These are phyloP conservation scores for human (Homo sapiens) DNA, from an alignment of 2,113 vertebrate species.

Conservation along the genomic window DNA sequence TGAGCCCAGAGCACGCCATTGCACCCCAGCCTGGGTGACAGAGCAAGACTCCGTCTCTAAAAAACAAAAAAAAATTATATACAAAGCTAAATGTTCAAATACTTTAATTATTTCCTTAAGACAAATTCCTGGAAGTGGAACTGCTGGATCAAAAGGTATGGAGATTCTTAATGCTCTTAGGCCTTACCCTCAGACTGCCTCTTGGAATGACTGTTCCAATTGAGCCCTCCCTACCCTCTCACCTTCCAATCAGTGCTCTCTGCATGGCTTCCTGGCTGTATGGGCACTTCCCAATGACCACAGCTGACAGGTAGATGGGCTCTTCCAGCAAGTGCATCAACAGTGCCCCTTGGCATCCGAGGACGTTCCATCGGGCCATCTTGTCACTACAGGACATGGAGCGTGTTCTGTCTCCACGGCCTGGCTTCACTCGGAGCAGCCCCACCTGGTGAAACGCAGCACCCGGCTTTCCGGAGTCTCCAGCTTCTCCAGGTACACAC, in stretches of 20 bases:
- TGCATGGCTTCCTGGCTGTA: conserved; percentile 89
- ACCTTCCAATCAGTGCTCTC: conserved; percentile 91
- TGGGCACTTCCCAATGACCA: conserved; percentile 92
- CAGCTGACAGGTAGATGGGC: conserved; percentile 89
- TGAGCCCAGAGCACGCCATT: too few species aligned
- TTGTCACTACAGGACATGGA: conserved; percentile 98
- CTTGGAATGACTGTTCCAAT: background rate
- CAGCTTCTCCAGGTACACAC: conserved; percentile 87
- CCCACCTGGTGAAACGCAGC: conserved; percentile 89
- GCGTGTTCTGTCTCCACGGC: conserved; percentile 91
- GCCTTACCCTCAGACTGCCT: background rate
- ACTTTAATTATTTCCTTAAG: background rate
- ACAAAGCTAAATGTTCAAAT: background rate
- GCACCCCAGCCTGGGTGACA: too few species aligned
- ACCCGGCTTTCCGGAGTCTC: conserved; percentile 86
- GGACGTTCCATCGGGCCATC: conserved; percentile 90
- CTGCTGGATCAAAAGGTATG: background rate
- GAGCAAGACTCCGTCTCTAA: too few species aligned
- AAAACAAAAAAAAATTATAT: background rate
- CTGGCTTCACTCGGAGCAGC: conserved; percentile 92
- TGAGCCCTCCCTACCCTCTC: background rate
- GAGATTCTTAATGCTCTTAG: background rate
- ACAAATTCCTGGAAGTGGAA: background rate
- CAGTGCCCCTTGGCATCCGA: conserved; percentile 96
- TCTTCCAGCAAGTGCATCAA: conserved; percentile 93